Evolutionary conservation across 2,888 invertebrate genomes (phyloP).

Genomic region (Apamea monoglypha): DNA sequence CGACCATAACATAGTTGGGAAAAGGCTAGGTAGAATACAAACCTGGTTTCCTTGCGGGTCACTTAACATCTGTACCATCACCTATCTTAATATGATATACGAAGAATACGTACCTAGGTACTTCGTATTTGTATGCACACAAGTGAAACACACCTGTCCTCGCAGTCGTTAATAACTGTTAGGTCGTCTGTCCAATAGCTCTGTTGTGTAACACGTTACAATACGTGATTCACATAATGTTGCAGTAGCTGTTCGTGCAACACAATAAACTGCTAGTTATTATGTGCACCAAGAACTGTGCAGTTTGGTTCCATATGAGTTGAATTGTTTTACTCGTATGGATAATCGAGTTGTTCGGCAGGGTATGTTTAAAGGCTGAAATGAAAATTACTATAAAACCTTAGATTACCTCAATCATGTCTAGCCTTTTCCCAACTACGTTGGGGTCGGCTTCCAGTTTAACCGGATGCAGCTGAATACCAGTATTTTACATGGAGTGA

Average conservation of each 20-base stretch:
- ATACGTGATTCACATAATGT: conserved; percentile 57
- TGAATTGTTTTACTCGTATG: background rate
- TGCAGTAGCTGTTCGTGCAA: conserved; percentile 24
- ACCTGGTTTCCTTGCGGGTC: too few relatives aligned
- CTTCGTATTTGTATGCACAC: conserved; percentile 43
- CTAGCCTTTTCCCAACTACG: too few relatives aligned
- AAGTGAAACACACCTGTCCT: conserved; percentile 31
- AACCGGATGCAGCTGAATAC: too few relatives aligned
- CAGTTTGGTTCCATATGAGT: background rate
- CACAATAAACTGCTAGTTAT: conserved; percentile 18
- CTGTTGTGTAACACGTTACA: conserved; percentile 47
- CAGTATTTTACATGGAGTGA: too few relatives aligned
- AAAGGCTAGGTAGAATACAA: background rate
- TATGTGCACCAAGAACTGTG: background rate
- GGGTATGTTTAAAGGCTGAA: background rate
- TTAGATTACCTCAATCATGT: background rate
- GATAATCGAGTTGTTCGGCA: background rate
- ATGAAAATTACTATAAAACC: background rate
- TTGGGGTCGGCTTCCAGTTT: too few relatives aligned
- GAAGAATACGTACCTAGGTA: too few relatives aligned
- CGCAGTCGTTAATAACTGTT: conserved; percentile 57
- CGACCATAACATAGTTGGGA: too few relatives aligned
- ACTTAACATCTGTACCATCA: background rate
- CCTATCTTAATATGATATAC: background rate
- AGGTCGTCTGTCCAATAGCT: conserved; percentile 38